A percentile compares a stretch with the other conserved stretches of the same genome.
Conservation (phyloP, 2,888 invertebrate genomes). For the Doris montereyensis region DNA sequence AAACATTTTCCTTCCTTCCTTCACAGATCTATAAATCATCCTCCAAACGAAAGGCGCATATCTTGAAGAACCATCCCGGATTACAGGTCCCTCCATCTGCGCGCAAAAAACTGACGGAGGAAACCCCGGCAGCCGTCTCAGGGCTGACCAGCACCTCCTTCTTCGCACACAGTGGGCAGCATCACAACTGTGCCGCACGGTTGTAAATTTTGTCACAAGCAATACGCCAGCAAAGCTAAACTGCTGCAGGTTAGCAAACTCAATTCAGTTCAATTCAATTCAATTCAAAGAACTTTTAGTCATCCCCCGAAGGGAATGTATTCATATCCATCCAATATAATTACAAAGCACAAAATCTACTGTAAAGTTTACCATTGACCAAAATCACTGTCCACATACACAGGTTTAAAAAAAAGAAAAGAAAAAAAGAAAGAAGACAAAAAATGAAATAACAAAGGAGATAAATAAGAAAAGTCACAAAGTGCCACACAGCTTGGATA, state of each 20-base stretch:
- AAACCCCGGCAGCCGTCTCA: conserved; percentile 71
- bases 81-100: conserved; percentile 77
- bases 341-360: no score
- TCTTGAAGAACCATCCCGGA: conserved; percentile 87
- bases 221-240: conserved; percentile 85
- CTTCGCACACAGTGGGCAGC: conserved; percentile 82
- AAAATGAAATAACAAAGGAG: no score
- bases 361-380: no score
- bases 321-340: no score
- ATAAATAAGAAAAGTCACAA: no score
- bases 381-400: no score
- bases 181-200: conserved; percentile 81
- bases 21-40: conserved; percentile 82
- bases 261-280: no score
- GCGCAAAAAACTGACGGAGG: conserved; percentile 49
- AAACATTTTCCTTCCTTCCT: not conserved
- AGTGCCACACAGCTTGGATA: no score
- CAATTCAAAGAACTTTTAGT: no score
- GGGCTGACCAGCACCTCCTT: conserved; percentile 78
- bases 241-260: conserved; percentile 74
- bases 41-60: conserved; percentile 87
- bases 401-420: no score
- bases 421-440: no score
- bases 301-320: no score
- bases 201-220: conserved; percentile 88